These are phyloP conservation scores for Pelusios castaneus DNA, from an alignment of 2,113 vertebrate genomes.

Conservation along the genomic window DNA sequence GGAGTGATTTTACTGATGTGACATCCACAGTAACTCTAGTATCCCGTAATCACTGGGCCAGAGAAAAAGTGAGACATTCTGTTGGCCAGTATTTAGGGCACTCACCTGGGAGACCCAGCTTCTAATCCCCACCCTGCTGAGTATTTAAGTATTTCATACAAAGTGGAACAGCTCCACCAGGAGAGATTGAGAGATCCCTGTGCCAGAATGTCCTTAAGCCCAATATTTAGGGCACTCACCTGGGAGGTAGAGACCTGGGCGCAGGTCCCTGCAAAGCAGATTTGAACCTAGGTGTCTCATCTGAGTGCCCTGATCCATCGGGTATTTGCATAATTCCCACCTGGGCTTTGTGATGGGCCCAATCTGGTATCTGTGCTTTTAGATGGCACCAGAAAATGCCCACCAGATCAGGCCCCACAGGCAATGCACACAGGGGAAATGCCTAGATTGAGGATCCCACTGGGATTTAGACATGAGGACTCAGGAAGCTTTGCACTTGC, in stretches of 20 bases:
- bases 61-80: not conserved
- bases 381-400: not conserved
- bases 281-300: not conserved
- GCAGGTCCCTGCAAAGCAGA: not conserved
- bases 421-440: not conserved
- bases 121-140: not conserved
- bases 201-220: not conserved
- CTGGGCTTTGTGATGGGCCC: too few relatives aligned
- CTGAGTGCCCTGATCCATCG: too few relatives aligned
- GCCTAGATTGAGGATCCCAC: not conserved
- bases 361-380: not conserved
- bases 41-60: not conserved
- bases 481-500: not conserved
- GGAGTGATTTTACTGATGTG: not conserved
- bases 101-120: not conserved
- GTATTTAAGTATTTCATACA: not conserved
- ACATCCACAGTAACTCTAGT: not conserved
- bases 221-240: not conserved
- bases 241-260: too few relatives aligned
- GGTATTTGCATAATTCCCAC: too few relatives aligned
- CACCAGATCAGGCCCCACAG: not conserved
- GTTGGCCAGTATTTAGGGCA: not conserved
- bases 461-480: not conserved
- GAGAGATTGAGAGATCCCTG: not conserved
- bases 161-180: not conserved